phyloP scores from a whole-genome alignment of 1,140 invertebrate genomes.

The Cherax quadricarinatus region DNA sequence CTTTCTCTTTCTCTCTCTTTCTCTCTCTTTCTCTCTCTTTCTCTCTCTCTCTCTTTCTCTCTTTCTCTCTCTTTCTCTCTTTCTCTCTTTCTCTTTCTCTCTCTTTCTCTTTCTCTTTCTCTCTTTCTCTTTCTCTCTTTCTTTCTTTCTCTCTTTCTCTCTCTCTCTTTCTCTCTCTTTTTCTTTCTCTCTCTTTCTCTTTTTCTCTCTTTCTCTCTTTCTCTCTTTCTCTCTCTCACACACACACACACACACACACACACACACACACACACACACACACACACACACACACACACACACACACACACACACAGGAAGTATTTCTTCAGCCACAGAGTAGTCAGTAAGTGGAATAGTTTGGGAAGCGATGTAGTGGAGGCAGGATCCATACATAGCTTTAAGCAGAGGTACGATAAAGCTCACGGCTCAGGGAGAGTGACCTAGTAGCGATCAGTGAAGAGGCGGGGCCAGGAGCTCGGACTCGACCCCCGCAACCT shows the following conservation, averaged over 20 bases:
- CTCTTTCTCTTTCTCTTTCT: conserved; percentile 5
- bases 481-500: no score
- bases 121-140: background rate
- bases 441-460: no score
- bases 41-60: background rate
- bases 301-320: background rate
- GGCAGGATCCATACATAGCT: no score
- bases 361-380: no score
- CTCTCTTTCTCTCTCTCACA: background rate
- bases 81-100: background rate
- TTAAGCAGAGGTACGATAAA: no score
- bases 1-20: background rate
- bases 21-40: background rate
- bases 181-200: background rate
- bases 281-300: background rate
- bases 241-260: background rate
- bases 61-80: background rate
- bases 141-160: background rate
- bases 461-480: no score
- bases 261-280: no score
- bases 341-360: no score
- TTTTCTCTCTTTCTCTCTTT: background rate
- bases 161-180: conserved; percentile 14
- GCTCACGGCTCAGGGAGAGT: no score
- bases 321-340: no score